Percentiles rank a stretch among this genome's conserved stretches.
Conservation (phyloP, 1,140 invertebrate species). For the Paracyclopina nana region DNA sequence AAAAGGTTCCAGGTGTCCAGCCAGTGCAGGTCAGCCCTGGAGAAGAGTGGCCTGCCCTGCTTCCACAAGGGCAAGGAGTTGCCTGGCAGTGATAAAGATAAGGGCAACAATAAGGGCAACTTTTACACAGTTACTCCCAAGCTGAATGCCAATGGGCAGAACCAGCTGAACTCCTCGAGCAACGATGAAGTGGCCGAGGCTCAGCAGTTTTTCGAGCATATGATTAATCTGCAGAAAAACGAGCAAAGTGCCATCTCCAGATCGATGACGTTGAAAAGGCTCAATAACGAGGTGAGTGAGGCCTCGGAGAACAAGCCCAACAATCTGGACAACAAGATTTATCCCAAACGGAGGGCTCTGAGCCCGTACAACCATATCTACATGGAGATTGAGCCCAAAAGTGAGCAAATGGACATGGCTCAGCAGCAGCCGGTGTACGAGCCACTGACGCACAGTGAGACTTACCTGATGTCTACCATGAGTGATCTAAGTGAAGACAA, state of each 20-base stretch:
- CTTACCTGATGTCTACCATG: conserved; percentile 16
- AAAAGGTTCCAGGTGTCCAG: conserved; percentile 6
- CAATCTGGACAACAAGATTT: background rate
- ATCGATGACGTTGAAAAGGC: too few relatives aligned
- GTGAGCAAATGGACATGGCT: background rate
- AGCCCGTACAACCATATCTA: conserved; percentile 16
- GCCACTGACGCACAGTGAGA: conserved; percentile 14
- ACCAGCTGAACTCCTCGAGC: background rate
- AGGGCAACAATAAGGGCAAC: conserved; percentile 10
- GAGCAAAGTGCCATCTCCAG: background rate
- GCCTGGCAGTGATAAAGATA: conserved; percentile 1
- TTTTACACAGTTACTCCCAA: conserved; percentile 16
- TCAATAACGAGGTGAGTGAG: background rate
- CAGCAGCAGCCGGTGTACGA: conserved; percentile 6
- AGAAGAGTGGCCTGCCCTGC: conserved; percentile 15
- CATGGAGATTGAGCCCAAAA: conserved; percentile 14
- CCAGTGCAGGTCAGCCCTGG: conserved; percentile 8
- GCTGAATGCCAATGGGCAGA: conserved; percentile 1
- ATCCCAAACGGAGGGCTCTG: conserved; percentile 6
- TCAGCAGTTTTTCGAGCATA: conserved; percentile 15
- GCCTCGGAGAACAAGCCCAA: background rate
- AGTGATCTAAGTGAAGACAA: conserved; percentile 14
- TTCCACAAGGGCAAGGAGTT: conserved; percentile 15
- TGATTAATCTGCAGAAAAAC: conserved; percentile 16
- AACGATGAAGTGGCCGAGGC: conserved; percentile 3